Base-by-base conservation (phyloP, 2,888 invertebrate genomes). In the Hemicrepidius hirtus region DNA sequence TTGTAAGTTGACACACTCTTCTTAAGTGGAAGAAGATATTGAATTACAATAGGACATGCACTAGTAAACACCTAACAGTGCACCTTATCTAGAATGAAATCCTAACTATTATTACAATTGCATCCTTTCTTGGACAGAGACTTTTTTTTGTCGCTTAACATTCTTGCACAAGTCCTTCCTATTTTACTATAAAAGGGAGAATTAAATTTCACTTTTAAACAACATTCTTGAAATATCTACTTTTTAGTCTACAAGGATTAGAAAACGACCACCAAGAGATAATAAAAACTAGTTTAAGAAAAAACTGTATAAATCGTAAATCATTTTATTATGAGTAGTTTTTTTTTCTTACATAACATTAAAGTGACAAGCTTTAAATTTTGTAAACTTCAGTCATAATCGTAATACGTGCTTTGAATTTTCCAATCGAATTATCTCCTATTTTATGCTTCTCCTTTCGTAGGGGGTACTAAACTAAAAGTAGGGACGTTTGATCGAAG, bases 21-120 rank as follows among this genome's bases (percentile, higher is more conserved):
- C 32, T 3, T 57, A 57, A 57, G 20, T 57, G 57, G 57, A 57
- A 57, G 57, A 57, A 57, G 57, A 57, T 57, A 57, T 57, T 57
- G 35, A 35, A 37, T 35, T 57, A 57, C 57, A 57, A 57, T 37
- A 37, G 12, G 35, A 37, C 37, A 57, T 57, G 57, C 57, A 35
- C 57, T 37, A 57, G 57, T 57, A 57, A 57, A 37, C 57, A 57
- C 18, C 35, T 32, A 53, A 53, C 53, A 50, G 41, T 16, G 46
- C 20, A 9, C 20, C 46, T 46, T 46, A 46, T 46, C 46, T 46
- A 46, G 53, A 53, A 53, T 32, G 13, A 10, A 24, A 53, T 46
- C 53, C 53, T 16, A 18, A 18, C 44, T 53, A 13, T 53, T 53
- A 53, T 53, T 53, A 28, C 28, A 53, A 21, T 44, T 18, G 10